phyloP scores from a whole-genome alignment of 2,888 invertebrate species.

The Leptopilina drosophilae region DNA sequence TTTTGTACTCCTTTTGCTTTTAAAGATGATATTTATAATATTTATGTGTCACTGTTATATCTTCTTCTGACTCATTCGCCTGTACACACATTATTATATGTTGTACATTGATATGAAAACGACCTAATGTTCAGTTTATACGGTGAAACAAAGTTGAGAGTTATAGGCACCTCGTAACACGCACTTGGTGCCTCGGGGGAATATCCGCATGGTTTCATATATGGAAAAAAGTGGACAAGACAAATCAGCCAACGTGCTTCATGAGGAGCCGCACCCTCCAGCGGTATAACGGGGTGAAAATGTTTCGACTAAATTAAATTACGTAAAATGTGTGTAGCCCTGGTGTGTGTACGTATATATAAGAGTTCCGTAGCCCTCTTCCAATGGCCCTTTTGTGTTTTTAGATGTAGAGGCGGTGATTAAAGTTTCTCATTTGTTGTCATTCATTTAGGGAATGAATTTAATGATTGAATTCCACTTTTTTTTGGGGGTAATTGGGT shows the following conservation, averaged over 20 bases:
- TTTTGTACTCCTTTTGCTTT: neutral
- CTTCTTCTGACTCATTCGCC: constrained; percentile 24
- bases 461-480: too few species aligned
- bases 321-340: constrained; percentile 22
- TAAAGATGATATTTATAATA: neutral
- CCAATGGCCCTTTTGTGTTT: neutral
- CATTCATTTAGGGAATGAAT: too few species aligned
- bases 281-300: constrained; percentile 51
- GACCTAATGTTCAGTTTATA: constrained; percentile 16
- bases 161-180: constrained; percentile 33
- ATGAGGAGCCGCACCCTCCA: constrained; percentile 55
- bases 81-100: constrained; percentile 9
- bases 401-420: neutral
- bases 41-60: neutral
- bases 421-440: neutral
- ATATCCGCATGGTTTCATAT: constrained; percentile 25
- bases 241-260: constrained; percentile 55
- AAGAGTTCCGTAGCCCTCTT: constrained; percentile 1
- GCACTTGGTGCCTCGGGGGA: constrained; percentile 50
- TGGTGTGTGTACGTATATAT: neutral
- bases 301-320: constrained; percentile 49
- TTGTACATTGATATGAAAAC: neutral
- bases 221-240: constrained; percentile 51
- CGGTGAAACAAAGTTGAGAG: constrained; percentile 17
- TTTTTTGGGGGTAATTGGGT: too few species aligned